Evolutionary conservation across 2,113 vertebrate species (phyloP), one percentile per base, ranked within the genome.

Genomic region (Proteles cristata): DNA sequence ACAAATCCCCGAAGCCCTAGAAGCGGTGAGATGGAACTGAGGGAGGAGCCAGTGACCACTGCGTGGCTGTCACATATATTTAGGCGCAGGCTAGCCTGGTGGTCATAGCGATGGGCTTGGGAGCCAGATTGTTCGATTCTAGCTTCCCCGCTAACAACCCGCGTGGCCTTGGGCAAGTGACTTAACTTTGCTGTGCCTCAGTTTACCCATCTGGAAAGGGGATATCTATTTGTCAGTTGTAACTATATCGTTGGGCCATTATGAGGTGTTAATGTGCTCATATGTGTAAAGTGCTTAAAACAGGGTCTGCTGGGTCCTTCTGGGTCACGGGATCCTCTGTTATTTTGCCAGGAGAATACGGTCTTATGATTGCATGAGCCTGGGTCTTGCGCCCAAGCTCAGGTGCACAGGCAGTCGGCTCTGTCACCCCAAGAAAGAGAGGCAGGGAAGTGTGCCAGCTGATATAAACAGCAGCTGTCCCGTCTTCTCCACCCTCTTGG

Each of bases 41-140:
- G 43, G 50, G 3, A 69, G 58, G 8, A 48, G 35, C 14, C 48
- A 1, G 14, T 31, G 2, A 25, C 10, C 0, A 0, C 25, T 25
- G 17, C 0, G 3, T 7, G 39, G 65, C 17, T 65, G 21, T 12
- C 50, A 7, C 25, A 4, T 2, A 7, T 3, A 1, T 21, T 48
- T 74, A 17, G 55, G 43, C 10, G 45, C 53, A n/a, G 91, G 50
- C 77, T 28, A 17, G 17, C 11, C 79, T 43, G 0, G 28, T 7
- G 58, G 39, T 8, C 11, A n/a, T 11, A 15, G 21, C 21, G 0
- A 4, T 35, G 4, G 65, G 25, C 53, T 81, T 58, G 50, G 45
- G 71, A 88, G n/a, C 31, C 63, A 79, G 74, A 69, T 53, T 0
- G 43, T 25, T n/a, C 1, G 0, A 23, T 33, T 81, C 80, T 25